These are phyloP conservation scores for Meles meles DNA, from an alignment of 2,113 vertebrate genomes.

Conservation along the genomic window DNA sequence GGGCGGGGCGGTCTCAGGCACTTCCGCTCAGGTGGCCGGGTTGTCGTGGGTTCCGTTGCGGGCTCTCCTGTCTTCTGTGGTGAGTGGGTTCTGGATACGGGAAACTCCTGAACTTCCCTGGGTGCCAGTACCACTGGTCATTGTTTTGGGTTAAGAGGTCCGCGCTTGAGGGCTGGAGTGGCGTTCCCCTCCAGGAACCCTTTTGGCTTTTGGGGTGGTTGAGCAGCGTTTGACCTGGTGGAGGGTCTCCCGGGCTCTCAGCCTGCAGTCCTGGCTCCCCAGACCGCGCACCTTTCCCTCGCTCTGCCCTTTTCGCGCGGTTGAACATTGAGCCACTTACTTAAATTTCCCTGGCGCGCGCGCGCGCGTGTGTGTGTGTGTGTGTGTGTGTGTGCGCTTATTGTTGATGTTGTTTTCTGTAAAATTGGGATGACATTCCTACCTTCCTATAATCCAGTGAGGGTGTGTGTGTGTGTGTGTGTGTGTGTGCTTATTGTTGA, in stretches of 20 bases:
- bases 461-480: no score
- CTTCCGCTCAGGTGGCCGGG: fast-evolving
- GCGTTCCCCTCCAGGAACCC: neutral
- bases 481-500: no score
- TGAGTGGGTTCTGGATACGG: neutral
- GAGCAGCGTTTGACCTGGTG: neutral
- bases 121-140: no score
- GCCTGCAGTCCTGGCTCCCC: neutral
- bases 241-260: neutral
- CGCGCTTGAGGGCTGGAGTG: neutral
- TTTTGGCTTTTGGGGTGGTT: neutral
- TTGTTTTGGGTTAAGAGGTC: neutral
- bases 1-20: neutral
- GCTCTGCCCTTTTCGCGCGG: neutral
- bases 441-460: no score
- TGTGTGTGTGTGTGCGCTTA: neutral
- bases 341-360: neutral
- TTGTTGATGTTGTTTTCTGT: no score
- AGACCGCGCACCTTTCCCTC: no score
- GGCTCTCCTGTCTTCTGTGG: fast-evolving
- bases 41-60: fast-evolving
- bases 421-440: no score
- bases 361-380: no score
- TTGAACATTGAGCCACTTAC: neutral
- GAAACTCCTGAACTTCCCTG: neutral